A percentile compares a stretch with the other conserved stretches of the same genome.
phyloP scores from a whole-genome alignment of 2,113 vertebrate genomes.

The Platycercus adscitus region DNA sequence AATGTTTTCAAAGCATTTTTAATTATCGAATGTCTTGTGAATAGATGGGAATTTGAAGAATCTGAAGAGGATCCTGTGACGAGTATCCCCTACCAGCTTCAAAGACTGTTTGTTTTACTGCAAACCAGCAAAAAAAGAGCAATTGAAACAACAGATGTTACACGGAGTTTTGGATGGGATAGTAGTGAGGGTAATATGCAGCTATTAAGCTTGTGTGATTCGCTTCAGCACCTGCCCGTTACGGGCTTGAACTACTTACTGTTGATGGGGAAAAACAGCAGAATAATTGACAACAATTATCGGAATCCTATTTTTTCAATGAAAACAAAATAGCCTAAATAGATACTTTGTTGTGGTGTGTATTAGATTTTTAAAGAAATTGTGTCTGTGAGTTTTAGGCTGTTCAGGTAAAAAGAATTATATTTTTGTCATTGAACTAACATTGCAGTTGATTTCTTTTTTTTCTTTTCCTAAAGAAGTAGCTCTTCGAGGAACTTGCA shows the following conservation, averaged over 20 bases:
- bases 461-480: not conserved
- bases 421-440: not conserved
- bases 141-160: conserved; percentile 98
- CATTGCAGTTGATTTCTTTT: not conserved
- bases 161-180: conserved; percentile 98
- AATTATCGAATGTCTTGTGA: conserved; percentile 1
- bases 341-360: not conserved
- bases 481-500: not conserved
- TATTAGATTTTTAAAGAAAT: not conserved
- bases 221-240: not conserved
- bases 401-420: not conserved
- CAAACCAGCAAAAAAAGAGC: conserved; percentile 99
- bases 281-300: not conserved
- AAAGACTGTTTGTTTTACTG: conserved; percentile 95
- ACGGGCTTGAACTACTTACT: not conserved
- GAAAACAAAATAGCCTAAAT: not conserved
- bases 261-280: rapidly evolving
- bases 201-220: not conserved
- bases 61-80: conserved; percentile 95
- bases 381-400: not conserved
- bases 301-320: not conserved
- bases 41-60: conserved; percentile 98
- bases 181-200: conserved; percentile 91
- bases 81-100: conserved; percentile 96
- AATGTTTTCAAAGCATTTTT: not conserved